A percentile compares a stretch with the other conserved stretches of the same genome.
Evolutionary conservation across 2,888 invertebrate species (phyloP).

Genomic region (Melieria crassipennis): DNA sequence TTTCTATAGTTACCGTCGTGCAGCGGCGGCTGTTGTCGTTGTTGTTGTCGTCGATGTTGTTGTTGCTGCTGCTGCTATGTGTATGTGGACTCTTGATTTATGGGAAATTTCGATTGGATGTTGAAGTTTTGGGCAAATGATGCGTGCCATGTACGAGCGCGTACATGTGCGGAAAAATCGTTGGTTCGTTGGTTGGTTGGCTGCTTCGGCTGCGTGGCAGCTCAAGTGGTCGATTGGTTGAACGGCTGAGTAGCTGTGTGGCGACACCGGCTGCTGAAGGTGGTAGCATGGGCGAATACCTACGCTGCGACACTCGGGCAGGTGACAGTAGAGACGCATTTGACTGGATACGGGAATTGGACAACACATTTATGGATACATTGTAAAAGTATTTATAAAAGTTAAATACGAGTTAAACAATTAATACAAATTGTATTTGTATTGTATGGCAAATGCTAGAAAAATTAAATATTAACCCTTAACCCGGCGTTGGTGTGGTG

Average conservation of each 20-base stretch:
- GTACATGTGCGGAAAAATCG: background rate
- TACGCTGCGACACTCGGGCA: too few relatives aligned
- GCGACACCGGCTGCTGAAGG: too few relatives aligned
- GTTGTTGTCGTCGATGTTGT: constrained; percentile 20
- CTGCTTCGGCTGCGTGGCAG: constrained; percentile 10
- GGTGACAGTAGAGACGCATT: too few relatives aligned
- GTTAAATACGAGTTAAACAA: too few relatives aligned
- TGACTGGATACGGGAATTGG: too few relatives aligned
- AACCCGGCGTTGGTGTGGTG: too few relatives aligned
- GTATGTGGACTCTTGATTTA: constrained; percentile 25
- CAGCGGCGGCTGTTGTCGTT: constrained; percentile 1
- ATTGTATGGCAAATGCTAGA: too few relatives aligned
- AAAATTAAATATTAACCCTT: too few relatives aligned
- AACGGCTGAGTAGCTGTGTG: background rate
- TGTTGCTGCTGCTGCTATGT: constrained; percentile 17
- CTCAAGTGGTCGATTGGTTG: constrained; percentile 18
- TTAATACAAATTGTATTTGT: too few relatives aligned
- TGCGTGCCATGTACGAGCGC: constrained; percentile 12
- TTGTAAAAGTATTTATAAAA: too few relatives aligned
- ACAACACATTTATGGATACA: too few relatives aligned
- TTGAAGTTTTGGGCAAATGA: constrained; percentile 30
- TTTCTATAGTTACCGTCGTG: background rate
- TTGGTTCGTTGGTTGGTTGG: constrained; percentile 11
- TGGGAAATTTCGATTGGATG: constrained; percentile 37
- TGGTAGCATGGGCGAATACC: too few relatives aligned